Conservation (phyloP, 37 sponge, comb jelly and placozoan species). For the Haliclona indistincta region DNA sequence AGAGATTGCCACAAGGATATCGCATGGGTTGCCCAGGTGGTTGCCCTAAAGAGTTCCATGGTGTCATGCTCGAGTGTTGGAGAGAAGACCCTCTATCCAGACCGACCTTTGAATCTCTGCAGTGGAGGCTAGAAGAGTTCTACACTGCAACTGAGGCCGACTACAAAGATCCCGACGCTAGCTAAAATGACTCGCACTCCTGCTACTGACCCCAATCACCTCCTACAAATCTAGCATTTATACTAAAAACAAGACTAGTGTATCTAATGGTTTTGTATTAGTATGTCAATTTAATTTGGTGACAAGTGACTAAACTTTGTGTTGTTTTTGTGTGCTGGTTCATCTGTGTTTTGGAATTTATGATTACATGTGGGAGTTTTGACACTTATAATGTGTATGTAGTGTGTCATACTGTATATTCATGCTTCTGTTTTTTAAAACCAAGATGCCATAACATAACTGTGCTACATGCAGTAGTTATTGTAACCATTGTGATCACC, state of each 20-base stretch:
- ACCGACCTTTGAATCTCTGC: constrained; percentile 92
- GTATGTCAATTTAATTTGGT: too few relatives aligned
- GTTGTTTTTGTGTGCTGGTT: background rate
- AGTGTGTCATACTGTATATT: too few relatives aligned
- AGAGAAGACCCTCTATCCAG: constrained; percentile 67
- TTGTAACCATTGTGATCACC: background rate
- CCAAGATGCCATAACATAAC: background rate
- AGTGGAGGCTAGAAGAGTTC: constrained; percentile 89
- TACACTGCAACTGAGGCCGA: constrained; percentile 53
- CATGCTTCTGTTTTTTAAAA: background rate
- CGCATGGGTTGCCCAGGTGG: constrained; percentile 78
- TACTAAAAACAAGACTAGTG: too few relatives aligned
- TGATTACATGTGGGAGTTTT: too few relatives aligned
- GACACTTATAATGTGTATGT: too few relatives aligned
- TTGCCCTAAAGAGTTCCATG: constrained; percentile 72
- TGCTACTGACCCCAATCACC: too few relatives aligned
- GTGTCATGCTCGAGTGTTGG: constrained; percentile 89
- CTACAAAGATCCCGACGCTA: constrained; percentile 47
- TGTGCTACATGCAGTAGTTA: background rate
- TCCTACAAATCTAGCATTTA: too few relatives aligned
- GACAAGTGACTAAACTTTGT: background rate
- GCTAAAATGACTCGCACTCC: too few relatives aligned
- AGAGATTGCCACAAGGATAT: constrained; percentile 68
- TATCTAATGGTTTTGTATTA: too few relatives aligned
- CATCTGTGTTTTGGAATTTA: too few relatives aligned